Evolutionary conservation across 2,888 invertebrate species (phyloP).

Genomic region (Lamellibrachia satsuma): DNA sequence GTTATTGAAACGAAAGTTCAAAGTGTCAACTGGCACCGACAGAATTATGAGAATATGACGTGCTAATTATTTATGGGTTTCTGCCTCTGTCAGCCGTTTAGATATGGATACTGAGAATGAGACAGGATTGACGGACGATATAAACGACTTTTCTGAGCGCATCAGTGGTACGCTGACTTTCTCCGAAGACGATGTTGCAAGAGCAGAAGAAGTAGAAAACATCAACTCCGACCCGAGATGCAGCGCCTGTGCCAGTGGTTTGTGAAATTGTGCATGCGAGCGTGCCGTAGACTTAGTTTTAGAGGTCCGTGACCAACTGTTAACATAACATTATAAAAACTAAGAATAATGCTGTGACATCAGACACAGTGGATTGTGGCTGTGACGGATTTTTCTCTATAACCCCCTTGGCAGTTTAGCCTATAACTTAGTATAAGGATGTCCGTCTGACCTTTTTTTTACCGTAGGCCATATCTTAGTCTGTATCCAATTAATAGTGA

Average conservation of each 20-base stretch:
- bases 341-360: no score
- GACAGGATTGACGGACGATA: conserved; percentile 35
- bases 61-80: not conserved
- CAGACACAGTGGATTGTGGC: no score
- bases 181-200: not conserved
- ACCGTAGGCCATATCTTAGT: no score
- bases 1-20: not conserved
- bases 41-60: not conserved
- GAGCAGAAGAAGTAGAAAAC: not conserved
- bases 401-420: no score
- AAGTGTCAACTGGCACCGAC: not conserved
- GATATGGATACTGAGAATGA: conserved; percentile 30
- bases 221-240: not conserved
- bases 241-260: not conserved
- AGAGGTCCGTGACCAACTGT: no score
- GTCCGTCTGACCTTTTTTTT: no score
- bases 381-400: no score
- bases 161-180: conserved; percentile 35
- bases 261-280: not conserved
- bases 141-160: conserved; percentile 31
- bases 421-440: no score
- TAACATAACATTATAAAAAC: no score
- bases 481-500: no score
- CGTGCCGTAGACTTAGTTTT: no score
- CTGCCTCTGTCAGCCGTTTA: not conserved